Percentiles rank a stretch among this genome's conserved stretches.
These are phyloP conservation scores for Azemiops feae DNA, from an alignment of 2,113 vertebrate genomes.

Conservation along the genomic window DNA sequence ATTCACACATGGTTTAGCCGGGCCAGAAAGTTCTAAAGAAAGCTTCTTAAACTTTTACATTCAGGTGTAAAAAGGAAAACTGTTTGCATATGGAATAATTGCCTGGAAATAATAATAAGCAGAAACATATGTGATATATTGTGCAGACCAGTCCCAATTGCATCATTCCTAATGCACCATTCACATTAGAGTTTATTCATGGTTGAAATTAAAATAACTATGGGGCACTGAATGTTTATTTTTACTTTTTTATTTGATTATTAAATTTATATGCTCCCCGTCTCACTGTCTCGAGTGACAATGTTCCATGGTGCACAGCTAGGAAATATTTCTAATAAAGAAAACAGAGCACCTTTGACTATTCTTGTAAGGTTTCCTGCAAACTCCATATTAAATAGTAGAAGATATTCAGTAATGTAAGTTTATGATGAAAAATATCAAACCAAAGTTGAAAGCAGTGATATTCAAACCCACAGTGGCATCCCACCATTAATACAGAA, in stretches of 20 bases:
- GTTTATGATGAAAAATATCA: background rate
- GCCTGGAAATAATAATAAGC: background rate
- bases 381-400: background rate
- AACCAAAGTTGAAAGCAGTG: background rate
- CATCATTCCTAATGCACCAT: background rate
- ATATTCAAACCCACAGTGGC: background rate
- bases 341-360: background rate
- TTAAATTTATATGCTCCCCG: background rate
- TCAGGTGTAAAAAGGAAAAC: background rate
- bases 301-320: background rate
- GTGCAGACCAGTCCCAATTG: background rate
- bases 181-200: background rate
- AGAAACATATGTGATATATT: background rate
- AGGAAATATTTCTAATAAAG: background rate
- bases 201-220: background rate
- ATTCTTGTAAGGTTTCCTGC: background rate
- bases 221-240: background rate
- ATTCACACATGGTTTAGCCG: background rate
- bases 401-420: background rate
- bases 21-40: background rate
- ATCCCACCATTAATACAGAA: background rate
- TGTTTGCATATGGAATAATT: background rate
- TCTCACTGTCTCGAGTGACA: background rate
- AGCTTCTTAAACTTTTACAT: background rate
- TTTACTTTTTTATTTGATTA: background rate